These are phyloP conservation scores for Auanema sp. DNA, from an alignment of 2,888 invertebrate genomes.

Conservation along the genomic window DNA sequence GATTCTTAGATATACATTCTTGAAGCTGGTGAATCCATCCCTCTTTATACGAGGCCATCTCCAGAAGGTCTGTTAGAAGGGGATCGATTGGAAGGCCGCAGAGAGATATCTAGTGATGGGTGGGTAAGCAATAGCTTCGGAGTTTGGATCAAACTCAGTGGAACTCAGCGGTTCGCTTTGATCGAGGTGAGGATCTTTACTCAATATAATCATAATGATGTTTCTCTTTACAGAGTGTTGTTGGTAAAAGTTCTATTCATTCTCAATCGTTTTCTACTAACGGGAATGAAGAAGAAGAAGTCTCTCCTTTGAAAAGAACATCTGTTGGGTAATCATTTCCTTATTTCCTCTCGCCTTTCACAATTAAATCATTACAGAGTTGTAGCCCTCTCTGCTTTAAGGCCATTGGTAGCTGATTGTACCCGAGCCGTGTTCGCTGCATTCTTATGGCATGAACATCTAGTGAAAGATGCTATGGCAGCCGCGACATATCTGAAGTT, in stretches of 20 bases:
- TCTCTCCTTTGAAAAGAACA: conserved; percentile 13
- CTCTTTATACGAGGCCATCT: conserved; percentile 35
- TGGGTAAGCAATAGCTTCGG: conserved; percentile 53
- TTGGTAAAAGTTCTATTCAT: conserved; percentile 26
- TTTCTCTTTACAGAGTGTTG: conserved; percentile 18
- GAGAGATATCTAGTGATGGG: conserved; percentile 44
- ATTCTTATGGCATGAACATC: conserved; percentile 93
- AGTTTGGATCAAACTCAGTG: conserved; percentile 47
- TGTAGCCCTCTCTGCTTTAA: conserved; percentile 29
- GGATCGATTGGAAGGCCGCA: conserved; percentile 21
- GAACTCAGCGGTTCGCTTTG: conserved; percentile 43
- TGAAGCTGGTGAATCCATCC: conserved; percentile 38
- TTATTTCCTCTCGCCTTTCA: conserved; percentile 2
- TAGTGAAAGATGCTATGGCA: conserved; percentile 96
- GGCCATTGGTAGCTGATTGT: conserved; percentile 54
- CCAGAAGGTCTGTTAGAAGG: conserved; percentile 33
- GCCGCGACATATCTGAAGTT: conserved; percentile 94
- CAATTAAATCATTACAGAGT: not conserved
- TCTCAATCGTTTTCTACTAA: conserved; percentile 42
- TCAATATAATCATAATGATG: too few relatives aligned
- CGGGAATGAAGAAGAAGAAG: conserved; percentile 47
- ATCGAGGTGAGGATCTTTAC: conserved; percentile 26
- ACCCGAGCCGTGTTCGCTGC: conserved; percentile 89
- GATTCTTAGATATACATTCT: conserved; percentile 35
- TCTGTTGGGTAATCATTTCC: not conserved